These are phyloP conservation scores for Globicephala melas DNA, from an alignment of 2,113 vertebrate species.

Conservation along the genomic window DNA sequence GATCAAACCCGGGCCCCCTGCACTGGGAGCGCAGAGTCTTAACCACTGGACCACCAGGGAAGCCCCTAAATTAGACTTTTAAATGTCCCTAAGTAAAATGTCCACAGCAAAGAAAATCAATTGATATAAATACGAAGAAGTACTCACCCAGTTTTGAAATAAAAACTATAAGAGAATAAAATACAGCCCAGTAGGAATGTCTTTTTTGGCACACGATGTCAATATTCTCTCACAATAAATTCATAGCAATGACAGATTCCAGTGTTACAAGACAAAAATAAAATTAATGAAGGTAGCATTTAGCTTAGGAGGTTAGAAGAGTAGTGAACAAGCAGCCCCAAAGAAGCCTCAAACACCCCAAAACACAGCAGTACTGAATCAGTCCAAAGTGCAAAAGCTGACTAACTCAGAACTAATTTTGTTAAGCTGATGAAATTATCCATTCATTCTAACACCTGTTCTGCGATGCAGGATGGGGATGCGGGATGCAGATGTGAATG, in stretches of 20 bases:
- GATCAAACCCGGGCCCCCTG: no score
- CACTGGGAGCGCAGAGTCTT: no score
- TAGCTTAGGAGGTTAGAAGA: rapidly evolving
- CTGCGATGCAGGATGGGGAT: background rate
- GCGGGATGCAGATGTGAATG: rapidly evolving
- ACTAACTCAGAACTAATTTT: rapidly evolving
- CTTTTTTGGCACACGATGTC: background rate
- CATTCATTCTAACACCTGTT: background rate
- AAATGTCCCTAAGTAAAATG: background rate
- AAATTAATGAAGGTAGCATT: background rate
- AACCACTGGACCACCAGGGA: no score
- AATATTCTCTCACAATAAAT: background rate
- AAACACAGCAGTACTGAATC: rapidly evolving
- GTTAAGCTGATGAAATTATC: no score
- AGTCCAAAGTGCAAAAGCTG: rapidly evolving
- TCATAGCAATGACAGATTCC: background rate
- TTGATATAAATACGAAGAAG: background rate
- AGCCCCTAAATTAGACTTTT: background rate
- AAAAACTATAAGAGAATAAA: background rate
- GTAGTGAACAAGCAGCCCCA: rapidly evolving
- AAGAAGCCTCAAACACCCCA: rapidly evolving
- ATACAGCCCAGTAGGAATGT: background rate
- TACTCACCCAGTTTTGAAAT: background rate
- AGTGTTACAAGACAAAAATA: background rate
- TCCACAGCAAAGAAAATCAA: background rate